Evolutionary conservation across 2,113 vertebrate species (phyloP), one percentile per base, ranked within the genome.

Genomic region (Leptocoma aspasia): DNA sequence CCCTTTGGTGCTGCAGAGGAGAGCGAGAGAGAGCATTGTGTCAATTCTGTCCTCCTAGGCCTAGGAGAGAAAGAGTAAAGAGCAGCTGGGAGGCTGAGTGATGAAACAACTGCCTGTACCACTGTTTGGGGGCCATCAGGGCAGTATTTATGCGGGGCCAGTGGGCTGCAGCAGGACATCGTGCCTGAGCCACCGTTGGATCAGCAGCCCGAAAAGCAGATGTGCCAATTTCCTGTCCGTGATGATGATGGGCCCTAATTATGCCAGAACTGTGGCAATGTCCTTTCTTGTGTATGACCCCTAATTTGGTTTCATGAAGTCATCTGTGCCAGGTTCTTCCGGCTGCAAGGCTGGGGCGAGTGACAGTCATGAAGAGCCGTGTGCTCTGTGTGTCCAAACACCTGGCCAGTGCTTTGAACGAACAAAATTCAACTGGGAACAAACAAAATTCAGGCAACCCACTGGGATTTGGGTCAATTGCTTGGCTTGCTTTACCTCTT

Each of bases 201-300:
- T 94, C 97, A 89, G 91, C 97, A 98, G 97, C 95, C 97, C 86
- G 84, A 94, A 97, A 97, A 98, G 97, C 98, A 98, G 98, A 98
- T 98, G 98, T 98, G 97, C 97, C 97, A 96, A 97, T 98, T 98
- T 98, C 98, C 97, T 98, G 97, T 94, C 66, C 95, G 96, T 97
- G 97, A 98, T 98, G 97, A 97, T 96, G 97, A 98, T 97, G 97
- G 97, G 56, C 96, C 94, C 97, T 98, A 97, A 98, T 98, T 98
- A 97, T 75, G 5, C 95, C 96, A 97, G 96, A 97, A 94, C 95
- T 96, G 97, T 96, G 97, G 96, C 96, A 86, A 95, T 95, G 97
- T 97, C 97, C 97, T 98, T 94, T 94, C 89, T 97, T 91, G 50
- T 93, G 95, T 63, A 95, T 84, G 95, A 97, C 97, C 97, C 97